phyloP scores from a whole-genome alignment of 2,113 vertebrate species.

The Antechinus flavipes region DNA sequence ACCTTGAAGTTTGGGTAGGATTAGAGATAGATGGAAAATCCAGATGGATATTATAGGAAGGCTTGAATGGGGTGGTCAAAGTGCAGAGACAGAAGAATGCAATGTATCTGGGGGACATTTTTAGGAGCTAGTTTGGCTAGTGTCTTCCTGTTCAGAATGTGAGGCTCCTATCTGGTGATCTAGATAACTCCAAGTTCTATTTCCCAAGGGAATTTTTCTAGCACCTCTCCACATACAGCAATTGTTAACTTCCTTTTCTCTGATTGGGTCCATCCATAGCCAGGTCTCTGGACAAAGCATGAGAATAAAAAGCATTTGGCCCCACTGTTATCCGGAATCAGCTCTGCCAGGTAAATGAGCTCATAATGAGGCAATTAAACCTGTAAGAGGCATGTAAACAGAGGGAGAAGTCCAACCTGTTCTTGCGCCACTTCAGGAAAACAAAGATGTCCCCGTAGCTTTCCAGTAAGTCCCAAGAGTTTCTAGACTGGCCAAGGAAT shows the following conservation, averaged over 20 bases:
- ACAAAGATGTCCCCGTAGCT: constrained; percentile 80
- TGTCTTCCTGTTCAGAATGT: background rate
- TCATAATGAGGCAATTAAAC: constrained; percentile 83
- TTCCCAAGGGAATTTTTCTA: background rate
- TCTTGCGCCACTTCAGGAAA: constrained; percentile 83
- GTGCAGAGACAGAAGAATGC: background rate
- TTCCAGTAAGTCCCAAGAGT: constrained; percentile 81
- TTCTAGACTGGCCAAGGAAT: constrained; percentile 79
- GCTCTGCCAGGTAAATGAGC: constrained; percentile 77
- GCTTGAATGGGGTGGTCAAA: background rate
- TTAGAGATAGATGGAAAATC: background rate
- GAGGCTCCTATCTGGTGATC: background rate
- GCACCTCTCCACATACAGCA: background rate
- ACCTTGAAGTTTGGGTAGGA: background rate
- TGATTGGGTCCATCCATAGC: background rate
- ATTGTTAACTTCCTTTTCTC: background rate
- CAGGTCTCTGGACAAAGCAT: background rate
- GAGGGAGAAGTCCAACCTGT: constrained; percentile 82
- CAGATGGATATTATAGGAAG: background rate
- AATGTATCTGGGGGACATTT: background rate
- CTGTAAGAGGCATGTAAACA: constrained; percentile 82
- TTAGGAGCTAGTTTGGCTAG: background rate
- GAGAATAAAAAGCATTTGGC: constrained; percentile 49
- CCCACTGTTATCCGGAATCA: constrained; percentile 74
- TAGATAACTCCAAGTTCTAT: background rate